Conservation (phyloP, 2,888 invertebrate species). For the Pandemis cinnamomeana region DNA sequence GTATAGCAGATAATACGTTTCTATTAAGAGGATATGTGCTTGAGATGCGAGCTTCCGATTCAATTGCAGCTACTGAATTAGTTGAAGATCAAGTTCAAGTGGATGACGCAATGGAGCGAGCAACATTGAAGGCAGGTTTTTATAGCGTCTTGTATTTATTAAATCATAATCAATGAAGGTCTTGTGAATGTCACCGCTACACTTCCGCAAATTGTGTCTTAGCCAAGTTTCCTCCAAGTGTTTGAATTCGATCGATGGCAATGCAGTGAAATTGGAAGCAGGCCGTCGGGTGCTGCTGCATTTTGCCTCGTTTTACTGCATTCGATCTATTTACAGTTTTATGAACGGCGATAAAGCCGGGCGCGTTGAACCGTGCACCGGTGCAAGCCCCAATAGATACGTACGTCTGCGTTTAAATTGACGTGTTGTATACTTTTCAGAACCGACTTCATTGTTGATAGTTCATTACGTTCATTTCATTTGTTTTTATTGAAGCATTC, state of each 20-base stretch:
- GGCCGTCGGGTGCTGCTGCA: slow-evolving; percentile 49
- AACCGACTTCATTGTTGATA: background rate
- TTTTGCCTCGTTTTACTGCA: slow-evolving; percentile 73
- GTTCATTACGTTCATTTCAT: background rate
- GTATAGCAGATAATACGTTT: slow-evolving; percentile 48
- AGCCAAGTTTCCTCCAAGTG: slow-evolving; percentile 47
- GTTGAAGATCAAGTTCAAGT: slow-evolving; percentile 37
- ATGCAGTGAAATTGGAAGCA: slow-evolving; percentile 74
- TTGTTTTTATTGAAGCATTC: slow-evolving; percentile 18
- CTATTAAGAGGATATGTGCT: slow-evolving; percentile 41
- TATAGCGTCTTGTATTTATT: slow-evolving; percentile 27
- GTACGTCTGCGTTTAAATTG: slow-evolving; percentile 54
- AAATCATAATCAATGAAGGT: slow-evolving; percentile 25
- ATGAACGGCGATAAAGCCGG: slow-evolving; percentile 72
- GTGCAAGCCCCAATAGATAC: slow-evolving; percentile 48
- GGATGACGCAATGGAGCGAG: slow-evolving; percentile 20
- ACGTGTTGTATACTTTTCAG: slow-evolving; percentile 45
- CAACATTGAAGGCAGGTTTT: slow-evolving; percentile 34
- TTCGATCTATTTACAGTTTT: slow-evolving; percentile 81
- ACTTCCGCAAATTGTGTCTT: slow-evolving; percentile 27
- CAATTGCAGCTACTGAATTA: slow-evolving; percentile 37
- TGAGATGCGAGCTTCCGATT: slow-evolving; percentile 6
- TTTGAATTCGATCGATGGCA: slow-evolving; percentile 71
- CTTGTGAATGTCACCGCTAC: background rate
- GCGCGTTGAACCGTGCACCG: slow-evolving; percentile 64